Percentiles rank a stretch among this genome's conserved stretches.
These are phyloP conservation scores for Pristionchus maxplancki DNA, from an alignment of 2,888 invertebrate genomes.

Conservation along the genomic window DNA sequence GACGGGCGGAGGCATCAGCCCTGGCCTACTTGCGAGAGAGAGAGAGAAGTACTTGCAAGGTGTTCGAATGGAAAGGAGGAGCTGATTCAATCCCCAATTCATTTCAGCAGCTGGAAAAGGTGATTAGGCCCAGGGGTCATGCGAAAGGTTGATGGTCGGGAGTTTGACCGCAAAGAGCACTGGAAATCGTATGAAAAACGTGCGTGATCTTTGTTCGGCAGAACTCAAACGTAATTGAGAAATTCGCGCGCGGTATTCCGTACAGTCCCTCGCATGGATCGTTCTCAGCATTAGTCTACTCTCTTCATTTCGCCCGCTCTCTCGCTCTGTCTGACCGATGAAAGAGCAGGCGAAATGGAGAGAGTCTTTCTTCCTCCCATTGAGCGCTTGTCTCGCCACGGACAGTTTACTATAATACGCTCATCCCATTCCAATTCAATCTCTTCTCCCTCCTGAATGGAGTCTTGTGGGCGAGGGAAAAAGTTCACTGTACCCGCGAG, in stretches of 20 bases:
- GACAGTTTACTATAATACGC: slow-evolving; percentile 44
- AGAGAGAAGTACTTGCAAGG: background rate
- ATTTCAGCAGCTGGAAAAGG: background rate
- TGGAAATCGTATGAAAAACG: no score
- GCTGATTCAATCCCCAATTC: background rate
- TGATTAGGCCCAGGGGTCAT: background rate
- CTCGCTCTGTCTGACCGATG: background rate
- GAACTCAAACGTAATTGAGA: background rate
- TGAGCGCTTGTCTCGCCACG: slow-evolving; percentile 13
- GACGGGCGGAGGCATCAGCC: background rate
- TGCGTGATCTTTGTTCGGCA: background rate
- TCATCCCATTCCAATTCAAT: slow-evolving; percentile 10
- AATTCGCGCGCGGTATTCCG: background rate
- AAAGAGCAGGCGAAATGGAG: no score
- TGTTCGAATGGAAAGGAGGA: background rate
- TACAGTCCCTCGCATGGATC: background rate
- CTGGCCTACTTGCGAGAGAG: background rate
- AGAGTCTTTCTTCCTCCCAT: background rate
- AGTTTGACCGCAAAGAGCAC: background rate
- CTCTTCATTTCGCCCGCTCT: background rate
- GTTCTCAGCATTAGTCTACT: background rate
- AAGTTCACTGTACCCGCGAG: background rate
- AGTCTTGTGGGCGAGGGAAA: background rate
- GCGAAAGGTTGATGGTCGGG: background rate
- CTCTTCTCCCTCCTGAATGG: background rate